phyloP scores from a whole-genome alignment of 2,113 vertebrate genomes.

The Chitala chitala region DNA sequence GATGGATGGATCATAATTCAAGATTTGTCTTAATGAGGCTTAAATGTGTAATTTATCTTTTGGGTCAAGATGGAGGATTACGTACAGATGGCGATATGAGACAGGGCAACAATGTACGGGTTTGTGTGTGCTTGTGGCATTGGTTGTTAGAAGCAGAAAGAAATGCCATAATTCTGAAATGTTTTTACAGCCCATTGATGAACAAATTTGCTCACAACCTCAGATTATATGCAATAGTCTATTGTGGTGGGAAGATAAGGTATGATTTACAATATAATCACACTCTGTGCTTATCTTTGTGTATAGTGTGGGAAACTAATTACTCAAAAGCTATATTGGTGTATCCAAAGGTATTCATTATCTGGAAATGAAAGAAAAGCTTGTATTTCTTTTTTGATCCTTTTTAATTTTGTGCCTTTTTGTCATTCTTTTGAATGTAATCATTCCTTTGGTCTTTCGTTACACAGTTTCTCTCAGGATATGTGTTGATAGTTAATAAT shows the following conservation, averaged over 20 bases:
- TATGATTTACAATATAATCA: background rate
- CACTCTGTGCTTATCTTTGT: background rate
- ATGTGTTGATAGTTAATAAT: background rate
- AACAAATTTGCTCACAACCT: background rate
- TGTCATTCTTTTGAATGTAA: background rate
- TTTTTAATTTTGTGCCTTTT: background rate
- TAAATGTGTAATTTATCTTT: too few species aligned
- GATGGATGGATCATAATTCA: too few species aligned
- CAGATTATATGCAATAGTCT: too few species aligned
- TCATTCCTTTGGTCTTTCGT: background rate
- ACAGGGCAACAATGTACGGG: too few species aligned
- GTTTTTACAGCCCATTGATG: too few species aligned
- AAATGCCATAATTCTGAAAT: too few species aligned
- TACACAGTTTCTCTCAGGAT: background rate
- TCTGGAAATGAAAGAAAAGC: background rate
- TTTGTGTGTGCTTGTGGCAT: too few species aligned
- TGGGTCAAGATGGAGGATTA: too few species aligned
- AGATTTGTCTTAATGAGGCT: too few species aligned
- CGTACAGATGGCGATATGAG: too few species aligned
- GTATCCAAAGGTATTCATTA: background rate
- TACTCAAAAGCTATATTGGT: background rate
- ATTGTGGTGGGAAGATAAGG: background rate
- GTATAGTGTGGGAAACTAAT: background rate
- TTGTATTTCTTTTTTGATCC: background rate
- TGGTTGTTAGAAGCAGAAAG: too few species aligned